Evolutionary conservation across 2,113 vertebrate genomes (phyloP).

Genomic region (Phocoena sinus): DNA sequence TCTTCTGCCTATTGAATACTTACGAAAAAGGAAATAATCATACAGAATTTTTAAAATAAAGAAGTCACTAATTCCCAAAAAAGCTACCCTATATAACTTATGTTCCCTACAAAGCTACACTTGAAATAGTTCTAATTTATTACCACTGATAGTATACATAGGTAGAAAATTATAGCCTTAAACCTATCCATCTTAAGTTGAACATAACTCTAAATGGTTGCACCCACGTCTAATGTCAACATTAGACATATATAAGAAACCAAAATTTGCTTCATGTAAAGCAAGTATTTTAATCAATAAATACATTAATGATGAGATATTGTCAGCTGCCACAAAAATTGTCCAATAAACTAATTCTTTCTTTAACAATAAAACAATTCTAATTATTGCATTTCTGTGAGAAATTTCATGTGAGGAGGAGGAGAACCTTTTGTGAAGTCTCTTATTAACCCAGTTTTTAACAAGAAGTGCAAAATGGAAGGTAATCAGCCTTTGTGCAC

Average conservation of each 20-base stretch:
- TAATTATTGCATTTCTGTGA: constrained; percentile 34
- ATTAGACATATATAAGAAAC: neutral
- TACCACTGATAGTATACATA: neutral
- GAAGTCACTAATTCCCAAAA: neutral
- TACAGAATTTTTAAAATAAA: neutral
- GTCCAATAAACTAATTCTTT: constrained; percentile 10
- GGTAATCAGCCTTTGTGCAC: constrained; percentile 68
- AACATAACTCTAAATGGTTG: neutral
- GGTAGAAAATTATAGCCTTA: neutral
- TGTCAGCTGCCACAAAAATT: constrained; percentile 2
- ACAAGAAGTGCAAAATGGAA: constrained; percentile 63
- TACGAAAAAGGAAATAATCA: neutral
- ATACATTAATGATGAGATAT: constrained; percentile 32
- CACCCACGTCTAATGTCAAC: neutral
- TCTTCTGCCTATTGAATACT: neutral
- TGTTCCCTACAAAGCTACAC: neutral
- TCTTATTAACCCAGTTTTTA: constrained; percentile 67
- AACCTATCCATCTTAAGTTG: neutral
- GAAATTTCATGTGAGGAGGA: neutral
- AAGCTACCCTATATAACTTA: neutral
- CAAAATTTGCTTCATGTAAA: constrained; percentile 9
- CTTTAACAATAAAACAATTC: constrained; percentile 43
- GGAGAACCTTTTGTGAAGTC: constrained; percentile 42
- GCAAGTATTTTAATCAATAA: constrained; percentile 7
- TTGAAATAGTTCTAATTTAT: constrained; percentile 1